phyloP scores from a whole-genome alignment of 2,888 invertebrate genomes.

The Malthinus flaveolus region DNA sequence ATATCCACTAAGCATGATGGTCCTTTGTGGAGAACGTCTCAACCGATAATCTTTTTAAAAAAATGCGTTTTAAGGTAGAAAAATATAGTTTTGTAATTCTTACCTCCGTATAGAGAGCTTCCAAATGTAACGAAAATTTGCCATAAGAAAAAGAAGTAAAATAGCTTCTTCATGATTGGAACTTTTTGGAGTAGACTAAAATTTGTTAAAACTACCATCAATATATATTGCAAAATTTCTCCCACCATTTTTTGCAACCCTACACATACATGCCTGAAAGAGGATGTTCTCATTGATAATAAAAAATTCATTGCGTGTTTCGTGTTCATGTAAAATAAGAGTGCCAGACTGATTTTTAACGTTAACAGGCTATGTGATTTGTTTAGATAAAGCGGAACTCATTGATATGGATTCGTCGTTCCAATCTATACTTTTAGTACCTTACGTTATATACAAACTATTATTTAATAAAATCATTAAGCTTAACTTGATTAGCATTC shows the following conservation, averaged over 20 bases:
- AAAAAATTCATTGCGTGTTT: constrained; percentile 47
- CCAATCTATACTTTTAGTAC: constrained; percentile 33
- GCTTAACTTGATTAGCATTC: no score
- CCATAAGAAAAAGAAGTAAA: constrained; percentile 12
- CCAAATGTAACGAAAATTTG: constrained; percentile 20
- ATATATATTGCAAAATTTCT: constrained; percentile 44
- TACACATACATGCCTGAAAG: constrained; percentile 39
- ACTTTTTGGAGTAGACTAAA: constrained; percentile 18
- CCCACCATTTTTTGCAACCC: constrained; percentile 40
- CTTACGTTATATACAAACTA: no score
- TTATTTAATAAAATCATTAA: no score
- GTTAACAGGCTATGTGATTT: constrained; percentile 48
- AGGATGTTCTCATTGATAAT: constrained; percentile 42
- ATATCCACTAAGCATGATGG: constrained; percentile 51
- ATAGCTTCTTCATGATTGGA: constrained; percentile 24
- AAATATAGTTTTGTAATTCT: neutral
- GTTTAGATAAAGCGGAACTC: constrained; percentile 45
- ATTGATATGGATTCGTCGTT: constrained; percentile 42
- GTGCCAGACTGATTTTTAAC: constrained; percentile 50
- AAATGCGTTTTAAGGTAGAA: neutral
- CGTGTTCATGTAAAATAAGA: constrained; percentile 49
- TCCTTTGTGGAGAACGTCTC: constrained; percentile 40
- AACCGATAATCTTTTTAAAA: constrained; percentile 24
- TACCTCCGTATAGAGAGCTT: constrained; percentile 12
- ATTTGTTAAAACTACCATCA: constrained; percentile 31